Conservation (phyloP, 2,888 invertebrate genomes). For the Noctua comes region DNA sequence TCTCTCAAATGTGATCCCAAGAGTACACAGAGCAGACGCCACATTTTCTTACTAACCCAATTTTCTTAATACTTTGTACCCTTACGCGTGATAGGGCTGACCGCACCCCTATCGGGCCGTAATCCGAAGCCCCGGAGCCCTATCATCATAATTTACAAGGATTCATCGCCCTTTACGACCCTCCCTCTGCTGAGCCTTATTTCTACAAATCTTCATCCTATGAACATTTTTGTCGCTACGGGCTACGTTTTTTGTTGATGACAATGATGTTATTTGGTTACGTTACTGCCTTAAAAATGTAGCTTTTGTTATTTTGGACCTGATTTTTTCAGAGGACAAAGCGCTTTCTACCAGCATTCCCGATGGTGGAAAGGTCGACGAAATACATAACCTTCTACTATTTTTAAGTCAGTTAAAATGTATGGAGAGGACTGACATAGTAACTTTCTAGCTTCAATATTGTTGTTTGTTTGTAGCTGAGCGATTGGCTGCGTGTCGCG, state of each 20-base stretch:
- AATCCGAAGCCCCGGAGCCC: constrained; percentile 43
- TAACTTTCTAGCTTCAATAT: no score
- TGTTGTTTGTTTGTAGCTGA: no score
- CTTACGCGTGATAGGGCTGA: constrained; percentile 56
- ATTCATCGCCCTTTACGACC: constrained; percentile 50
- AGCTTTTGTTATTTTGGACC: neutral
- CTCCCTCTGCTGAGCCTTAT: constrained; percentile 19
- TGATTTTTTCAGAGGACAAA: neutral
- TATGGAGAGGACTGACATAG: neutral
- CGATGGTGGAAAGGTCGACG: neutral
- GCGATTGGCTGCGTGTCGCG: no score
- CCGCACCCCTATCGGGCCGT: constrained; percentile 57
- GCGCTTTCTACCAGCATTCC: neutral
- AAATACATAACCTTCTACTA: neutral
- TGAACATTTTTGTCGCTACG: constrained; percentile 1
- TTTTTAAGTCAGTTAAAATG: neutral
- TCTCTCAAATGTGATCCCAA: constrained; percentile 43
- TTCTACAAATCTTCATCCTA: constrained; percentile 16
- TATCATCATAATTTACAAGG: constrained; percentile 64
- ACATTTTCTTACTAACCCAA: constrained; percentile 39
- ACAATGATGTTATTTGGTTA: neutral
- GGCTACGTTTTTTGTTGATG: constrained; percentile 4
- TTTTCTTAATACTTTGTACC: constrained; percentile 55
- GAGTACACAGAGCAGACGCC: constrained; percentile 13
- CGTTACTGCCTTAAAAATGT: neutral